Conservation (phyloP, 2,113 vertebrate species). For the Todiramphus saurophagus region DNA sequence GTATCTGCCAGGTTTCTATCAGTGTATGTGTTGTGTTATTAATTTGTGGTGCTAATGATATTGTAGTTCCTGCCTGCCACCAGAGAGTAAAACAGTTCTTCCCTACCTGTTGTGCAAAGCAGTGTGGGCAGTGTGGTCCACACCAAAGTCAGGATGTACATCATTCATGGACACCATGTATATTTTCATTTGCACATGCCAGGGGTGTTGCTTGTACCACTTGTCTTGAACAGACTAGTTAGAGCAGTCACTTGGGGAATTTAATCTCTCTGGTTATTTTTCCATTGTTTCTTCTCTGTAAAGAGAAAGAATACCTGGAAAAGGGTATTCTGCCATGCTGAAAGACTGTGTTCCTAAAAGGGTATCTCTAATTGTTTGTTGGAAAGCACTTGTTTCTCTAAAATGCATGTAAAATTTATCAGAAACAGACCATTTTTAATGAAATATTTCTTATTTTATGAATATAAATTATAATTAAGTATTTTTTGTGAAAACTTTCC, state of each 20-base stretch:
- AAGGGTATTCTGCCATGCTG: not conserved
- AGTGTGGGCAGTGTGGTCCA: accelerated
- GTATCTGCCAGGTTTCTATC: not conserved
- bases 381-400: not conserved
- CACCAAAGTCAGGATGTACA: not conserved
- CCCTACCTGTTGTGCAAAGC: not conserved
- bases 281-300: accelerated
- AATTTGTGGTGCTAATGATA: not conserved
- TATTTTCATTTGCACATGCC: not conserved
- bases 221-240: not conserved
- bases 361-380: not conserved
- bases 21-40: not conserved
- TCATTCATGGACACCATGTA: not conserved
- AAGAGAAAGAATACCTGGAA: no score
- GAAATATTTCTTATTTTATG: not conserved
- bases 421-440: not conserved
- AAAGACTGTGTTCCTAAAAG: not conserved
- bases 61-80: not conserved
- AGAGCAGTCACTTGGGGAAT: not conserved
- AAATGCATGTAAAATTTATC: not conserved
- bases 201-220: not conserved
- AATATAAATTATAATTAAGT: not conserved
- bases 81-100: not conserved
- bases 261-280: not conserved
- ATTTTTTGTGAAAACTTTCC: not conserved